phyloP scores from a whole-genome alignment of 2,113 vertebrate genomes.

The Hippocampus guttulatus region DNA sequence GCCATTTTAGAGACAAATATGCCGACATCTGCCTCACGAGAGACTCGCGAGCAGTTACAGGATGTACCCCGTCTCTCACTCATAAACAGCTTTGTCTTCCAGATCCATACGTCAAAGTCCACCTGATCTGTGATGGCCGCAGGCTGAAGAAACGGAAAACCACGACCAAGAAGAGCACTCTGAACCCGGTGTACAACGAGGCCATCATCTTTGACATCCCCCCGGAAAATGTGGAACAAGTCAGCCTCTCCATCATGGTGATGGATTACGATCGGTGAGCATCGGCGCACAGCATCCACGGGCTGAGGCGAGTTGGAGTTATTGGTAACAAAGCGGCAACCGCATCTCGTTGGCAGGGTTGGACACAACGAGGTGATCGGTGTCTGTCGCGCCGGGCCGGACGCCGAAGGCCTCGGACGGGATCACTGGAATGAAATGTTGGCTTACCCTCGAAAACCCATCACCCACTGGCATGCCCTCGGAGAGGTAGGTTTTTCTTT shows the following conservation, averaged over 20 bases:
- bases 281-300: neutral
- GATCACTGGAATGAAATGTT: conserved; percentile 99
- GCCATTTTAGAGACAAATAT: no score
- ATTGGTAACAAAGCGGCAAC: neutral
- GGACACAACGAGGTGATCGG: conserved; percentile 99
- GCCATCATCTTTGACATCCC: conserved; percentile 98
- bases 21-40: no score
- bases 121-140: conserved; percentile 90
- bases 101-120: conserved; percentile 98
- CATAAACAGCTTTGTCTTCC: conserved; percentile 15
- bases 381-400: conserved; percentile 85
- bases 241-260: conserved; percentile 93
- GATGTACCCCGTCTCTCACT: no score
- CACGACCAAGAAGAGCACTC: conserved; percentile 91
- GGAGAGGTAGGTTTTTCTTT: conserved; percentile 78
- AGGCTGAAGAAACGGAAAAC: conserved; percentile 95
- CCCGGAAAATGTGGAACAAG: conserved; percentile 96
- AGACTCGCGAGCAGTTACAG: no score
- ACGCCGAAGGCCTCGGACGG: conserved; percentile 90
- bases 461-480: conserved; percentile 95
- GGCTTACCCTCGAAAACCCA: conserved; percentile 94
- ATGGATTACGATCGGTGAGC: conserved; percentile 96
- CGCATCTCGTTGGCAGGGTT: conserved; percentile 71
- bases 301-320: neutral
- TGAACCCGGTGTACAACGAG: conserved; percentile 94